These are phyloP conservation scores for Scolopax bukidnonensis DNA, from an alignment of 2,797 vertebrate species.

Conservation along the genomic window DNA sequence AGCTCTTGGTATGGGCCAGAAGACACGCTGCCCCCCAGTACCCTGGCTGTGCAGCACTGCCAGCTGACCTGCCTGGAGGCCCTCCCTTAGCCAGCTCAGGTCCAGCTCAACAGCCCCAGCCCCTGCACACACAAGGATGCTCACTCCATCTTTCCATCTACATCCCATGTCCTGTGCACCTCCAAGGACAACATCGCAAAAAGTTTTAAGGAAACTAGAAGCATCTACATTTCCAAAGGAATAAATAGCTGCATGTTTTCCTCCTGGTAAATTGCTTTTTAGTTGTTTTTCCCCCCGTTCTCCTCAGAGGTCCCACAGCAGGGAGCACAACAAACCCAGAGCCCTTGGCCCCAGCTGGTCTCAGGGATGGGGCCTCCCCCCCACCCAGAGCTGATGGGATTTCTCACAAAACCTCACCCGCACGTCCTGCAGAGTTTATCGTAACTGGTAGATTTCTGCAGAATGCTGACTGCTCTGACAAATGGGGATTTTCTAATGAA, in stretches of 20 bases:
- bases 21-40: fast-evolving
- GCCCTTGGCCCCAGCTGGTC: neutral
- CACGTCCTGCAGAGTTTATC: neutral
- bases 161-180: neutral
- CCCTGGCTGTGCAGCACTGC: neutral
- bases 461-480: neutral
- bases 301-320: neutral
- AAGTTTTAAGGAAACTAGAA: neutral
- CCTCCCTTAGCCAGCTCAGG: neutral
- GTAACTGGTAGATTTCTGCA: neutral
- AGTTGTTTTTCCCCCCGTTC: neutral
- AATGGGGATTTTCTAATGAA: neutral
- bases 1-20: neutral
- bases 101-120: neutral
- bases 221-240: neutral
- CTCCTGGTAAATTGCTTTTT: neutral
- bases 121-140: neutral
- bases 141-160: neutral
- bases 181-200: neutral
- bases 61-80: neutral
- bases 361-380: neutral
- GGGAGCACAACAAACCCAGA: neutral
- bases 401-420: neutral
- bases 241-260: neutral
- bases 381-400: neutral